Evolutionary conservation across 2,113 vertebrate species (phyloP).

Genomic region (Cathartes aura): DNA sequence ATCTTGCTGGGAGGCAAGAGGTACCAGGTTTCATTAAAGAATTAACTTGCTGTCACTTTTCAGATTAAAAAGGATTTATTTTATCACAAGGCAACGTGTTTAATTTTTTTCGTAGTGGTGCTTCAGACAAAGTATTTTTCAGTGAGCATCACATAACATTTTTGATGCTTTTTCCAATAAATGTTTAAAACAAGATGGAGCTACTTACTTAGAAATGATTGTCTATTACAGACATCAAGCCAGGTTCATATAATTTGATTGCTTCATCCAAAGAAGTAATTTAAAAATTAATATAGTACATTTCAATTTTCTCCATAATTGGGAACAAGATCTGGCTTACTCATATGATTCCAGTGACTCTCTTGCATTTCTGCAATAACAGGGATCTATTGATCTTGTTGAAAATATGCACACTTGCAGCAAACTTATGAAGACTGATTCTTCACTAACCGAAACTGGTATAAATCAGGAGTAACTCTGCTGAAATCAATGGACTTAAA

Average conservation of each 20-base stretch:
- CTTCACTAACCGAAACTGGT: neutral
- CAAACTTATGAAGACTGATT: neutral
- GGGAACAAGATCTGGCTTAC: neutral
- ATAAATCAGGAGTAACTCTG: neutral
- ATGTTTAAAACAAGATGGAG: neutral
- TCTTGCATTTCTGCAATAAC: neutral
- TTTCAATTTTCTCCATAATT: neutral
- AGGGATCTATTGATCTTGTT: neutral
- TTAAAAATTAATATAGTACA: neutral
- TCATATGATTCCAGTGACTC: neutral
- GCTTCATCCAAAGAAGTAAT: neutral
- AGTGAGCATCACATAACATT: neutral
- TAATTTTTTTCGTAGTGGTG: neutral
- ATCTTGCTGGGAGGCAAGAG: neutral
- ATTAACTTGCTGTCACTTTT: neutral
- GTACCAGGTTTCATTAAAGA: neutral
- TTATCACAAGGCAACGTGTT: neutral
- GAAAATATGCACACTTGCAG: neutral
- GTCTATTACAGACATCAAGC: neutral
- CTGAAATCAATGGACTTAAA: neutral
- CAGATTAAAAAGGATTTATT: neutral
- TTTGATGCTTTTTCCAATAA: neutral
- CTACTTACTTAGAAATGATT: neutral
- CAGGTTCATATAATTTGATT: neutral
- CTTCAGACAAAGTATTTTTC: neutral